These are phyloP conservation scores for Cantharis rufa DNA, from an alignment of 2,888 invertebrate genomes.

Conservation along the genomic window DNA sequence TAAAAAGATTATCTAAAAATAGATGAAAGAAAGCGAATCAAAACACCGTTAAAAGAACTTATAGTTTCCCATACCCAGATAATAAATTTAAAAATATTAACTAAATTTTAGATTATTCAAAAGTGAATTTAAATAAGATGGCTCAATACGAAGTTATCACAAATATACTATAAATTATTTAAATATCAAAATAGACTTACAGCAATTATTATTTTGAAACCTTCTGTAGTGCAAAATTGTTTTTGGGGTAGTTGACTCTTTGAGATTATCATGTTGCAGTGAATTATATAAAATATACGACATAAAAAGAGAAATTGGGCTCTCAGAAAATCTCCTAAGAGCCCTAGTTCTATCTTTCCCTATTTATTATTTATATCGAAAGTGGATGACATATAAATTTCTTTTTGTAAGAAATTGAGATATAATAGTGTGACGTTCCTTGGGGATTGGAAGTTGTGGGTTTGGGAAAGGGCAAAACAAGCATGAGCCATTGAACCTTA, in stretches of 20 bases:
- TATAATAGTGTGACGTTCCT: neutral
- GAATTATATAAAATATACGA: neutral
- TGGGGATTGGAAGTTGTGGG: neutral
- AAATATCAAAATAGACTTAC: too few species aligned
- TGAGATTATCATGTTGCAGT: neutral
- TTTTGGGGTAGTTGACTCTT: neutral
- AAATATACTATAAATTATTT: too few species aligned
- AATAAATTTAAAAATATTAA: neutral
- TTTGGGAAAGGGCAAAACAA: neutral
- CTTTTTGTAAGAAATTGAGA: constrained; percentile 3
- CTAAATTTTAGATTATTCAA: neutral
- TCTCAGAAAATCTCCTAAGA: neutral
- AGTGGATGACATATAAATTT: constrained; percentile 2
- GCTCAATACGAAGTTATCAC: neutral
- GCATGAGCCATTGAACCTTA: neutral
- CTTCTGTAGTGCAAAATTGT: neutral
- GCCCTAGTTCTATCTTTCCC: neutral
- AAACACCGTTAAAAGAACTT: neutral
- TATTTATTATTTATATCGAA: constrained; percentile 1
- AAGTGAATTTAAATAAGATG: neutral
- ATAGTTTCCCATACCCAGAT: neutral
- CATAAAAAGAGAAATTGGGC: neutral
- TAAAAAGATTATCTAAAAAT: neutral
- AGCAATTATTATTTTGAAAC: neutral
- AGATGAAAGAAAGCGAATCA: neutral